These are phyloP conservation scores for Limenitis camilla DNA, from an alignment of 2,888 invertebrate species.

Conservation along the genomic window DNA sequence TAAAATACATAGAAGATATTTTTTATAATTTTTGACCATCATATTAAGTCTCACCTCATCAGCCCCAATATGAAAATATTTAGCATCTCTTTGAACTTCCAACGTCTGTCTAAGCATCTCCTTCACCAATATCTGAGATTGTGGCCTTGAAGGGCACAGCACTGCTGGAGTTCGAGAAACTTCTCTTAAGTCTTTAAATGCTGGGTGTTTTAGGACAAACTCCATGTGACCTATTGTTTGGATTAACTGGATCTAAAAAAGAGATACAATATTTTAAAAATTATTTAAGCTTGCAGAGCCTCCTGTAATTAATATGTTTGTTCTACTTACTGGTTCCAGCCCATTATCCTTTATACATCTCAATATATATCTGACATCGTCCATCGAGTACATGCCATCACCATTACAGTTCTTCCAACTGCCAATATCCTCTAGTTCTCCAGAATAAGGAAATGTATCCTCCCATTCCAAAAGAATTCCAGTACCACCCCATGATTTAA, in stretches of 20 bases:
- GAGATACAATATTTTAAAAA: background rate
- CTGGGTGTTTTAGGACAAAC: slow-evolving; percentile 83
- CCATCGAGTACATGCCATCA: slow-evolving; percentile 70
- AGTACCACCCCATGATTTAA: slow-evolving; percentile 81
- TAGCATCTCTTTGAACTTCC: slow-evolving; percentile 76
- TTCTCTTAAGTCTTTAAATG: slow-evolving; percentile 79
- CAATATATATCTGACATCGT: slow-evolving; percentile 79
- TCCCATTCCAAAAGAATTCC: slow-evolving; percentile 92
- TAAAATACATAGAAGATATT: too few relatives aligned
- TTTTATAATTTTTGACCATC: too few relatives aligned
- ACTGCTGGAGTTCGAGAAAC: slow-evolving; percentile 78
- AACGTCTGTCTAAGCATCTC: slow-evolving; percentile 83
- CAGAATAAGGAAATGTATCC: slow-evolving; percentile 88
- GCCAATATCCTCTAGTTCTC: slow-evolving; percentile 75
- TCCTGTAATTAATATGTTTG: too few relatives aligned
- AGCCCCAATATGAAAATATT: slow-evolving; percentile 85
- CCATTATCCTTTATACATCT: slow-evolving; percentile 78
- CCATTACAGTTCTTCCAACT: slow-evolving; percentile 67
- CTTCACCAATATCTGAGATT: slow-evolving; percentile 27
- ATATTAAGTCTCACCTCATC: too few relatives aligned
- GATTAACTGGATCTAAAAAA: slow-evolving; percentile 78
- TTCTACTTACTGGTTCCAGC: slow-evolving; percentile 78
- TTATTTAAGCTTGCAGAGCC: too few relatives aligned
- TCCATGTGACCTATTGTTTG: slow-evolving; percentile 93
- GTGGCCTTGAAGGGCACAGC: slow-evolving; percentile 80